Evolutionary conservation across 2,888 invertebrate species (phyloP), one percentile per base, ranked within the genome.

Genomic region (Yponomeuta evonymella): DNA sequence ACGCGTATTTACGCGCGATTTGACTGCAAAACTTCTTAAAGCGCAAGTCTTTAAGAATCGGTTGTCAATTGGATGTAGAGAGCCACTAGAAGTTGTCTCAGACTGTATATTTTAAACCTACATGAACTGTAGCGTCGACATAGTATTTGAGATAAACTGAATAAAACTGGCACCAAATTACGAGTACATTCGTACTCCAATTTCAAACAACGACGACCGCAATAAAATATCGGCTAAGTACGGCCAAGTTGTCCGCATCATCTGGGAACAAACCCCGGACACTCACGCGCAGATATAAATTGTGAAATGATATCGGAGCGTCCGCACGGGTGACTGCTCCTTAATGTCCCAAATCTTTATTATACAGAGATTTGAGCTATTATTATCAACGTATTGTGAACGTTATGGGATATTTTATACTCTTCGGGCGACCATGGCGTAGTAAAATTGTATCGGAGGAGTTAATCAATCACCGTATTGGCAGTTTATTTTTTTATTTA

Each of bases 301-400:
- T 72, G 73, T 71, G 73, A 68, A 68, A 29, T 72, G 72, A 74
- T 77, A 76, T 78, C 76, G 77, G 75, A 72, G 74, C 71, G 73
- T 72, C 73, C 73, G 74, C 29, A 63, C 75, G 76, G 75, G 73
- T 76, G 78, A 76, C 78, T 79, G 79, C 76, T 76, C 78, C 78
- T 80, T 81, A 81, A 82, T 78, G 75, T 73, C 71, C 79, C 76
- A 77, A 80, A 81, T 79, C 79, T 80, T 81, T 82, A 81, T 82
- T 81, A 79, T 74, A 73, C n/a, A 43, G 72, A 78, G 76, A 80
- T 81, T 81, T 82, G 82, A 79, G 79, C 51, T 58, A 12, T 58
- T 58, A 58, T 58, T 58, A 75, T 73, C 74, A 76, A 73, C 74
- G 72, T 74, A 71, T 67, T 67, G 36, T 67, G 48, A 67, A 43